A percentile compares a stretch with the other conserved stretches of the same genome.
phyloP scores from a whole-genome alignment of 2,113 vertebrate genomes.

The Microtus montanus region DNA sequence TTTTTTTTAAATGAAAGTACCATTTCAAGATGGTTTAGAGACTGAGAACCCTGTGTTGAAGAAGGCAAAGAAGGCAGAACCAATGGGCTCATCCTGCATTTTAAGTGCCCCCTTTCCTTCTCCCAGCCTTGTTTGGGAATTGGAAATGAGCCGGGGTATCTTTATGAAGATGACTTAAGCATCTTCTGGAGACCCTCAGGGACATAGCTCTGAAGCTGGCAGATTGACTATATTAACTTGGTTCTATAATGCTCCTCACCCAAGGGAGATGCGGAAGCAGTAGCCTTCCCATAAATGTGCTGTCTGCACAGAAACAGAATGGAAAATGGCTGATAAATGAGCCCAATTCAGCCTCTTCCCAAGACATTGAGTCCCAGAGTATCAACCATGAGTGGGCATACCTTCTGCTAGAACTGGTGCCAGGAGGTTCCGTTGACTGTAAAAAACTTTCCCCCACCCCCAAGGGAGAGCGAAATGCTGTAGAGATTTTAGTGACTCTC shows the following conservation, averaged over 20 bases:
- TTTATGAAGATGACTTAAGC: not conserved
- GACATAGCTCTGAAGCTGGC: slow-evolving; percentile 19
- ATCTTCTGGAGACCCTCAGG: slow-evolving; percentile 1
- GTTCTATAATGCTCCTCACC: not conserved
- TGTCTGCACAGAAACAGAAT: not conserved
- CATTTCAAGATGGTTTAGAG: slow-evolving; percentile 2
- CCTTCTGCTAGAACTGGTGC: not conserved
- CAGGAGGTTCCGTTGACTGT: not conserved
- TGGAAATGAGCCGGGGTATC: not conserved
- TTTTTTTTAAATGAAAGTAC: not conserved
- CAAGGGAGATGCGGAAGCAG: not conserved
- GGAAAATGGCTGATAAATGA: not conserved
- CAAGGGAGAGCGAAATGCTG: not conserved
- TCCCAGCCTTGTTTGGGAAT: not conserved
- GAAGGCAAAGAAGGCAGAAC: not conserved
- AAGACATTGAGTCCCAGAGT: not conserved
- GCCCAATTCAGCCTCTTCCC: not conserved
- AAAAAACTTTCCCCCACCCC: not conserved
- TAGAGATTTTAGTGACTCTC: not conserved
- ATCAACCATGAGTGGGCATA: not conserved
- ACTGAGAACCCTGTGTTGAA: not conserved
- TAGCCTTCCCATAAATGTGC: not conserved
- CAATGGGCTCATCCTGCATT: not conserved
- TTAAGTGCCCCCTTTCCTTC: not conserved
- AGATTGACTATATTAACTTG: not conserved